Evolutionary conservation across 2,113 vertebrate species (phyloP).

Genomic region (Bombycilla garrulus): DNA sequence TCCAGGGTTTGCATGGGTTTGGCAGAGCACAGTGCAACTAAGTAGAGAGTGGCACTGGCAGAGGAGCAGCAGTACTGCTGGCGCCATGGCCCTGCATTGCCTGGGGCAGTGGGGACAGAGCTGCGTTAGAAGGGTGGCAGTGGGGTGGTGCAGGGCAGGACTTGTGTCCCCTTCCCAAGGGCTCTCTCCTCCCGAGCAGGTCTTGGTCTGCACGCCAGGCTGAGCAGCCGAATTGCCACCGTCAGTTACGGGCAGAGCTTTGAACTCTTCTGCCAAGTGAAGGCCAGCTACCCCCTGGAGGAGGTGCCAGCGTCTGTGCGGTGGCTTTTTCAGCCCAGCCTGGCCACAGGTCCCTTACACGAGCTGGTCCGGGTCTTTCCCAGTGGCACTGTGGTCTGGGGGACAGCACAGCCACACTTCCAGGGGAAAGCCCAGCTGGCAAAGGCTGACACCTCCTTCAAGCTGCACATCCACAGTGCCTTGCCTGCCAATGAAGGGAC

Average conservation of each 20-base stretch:
- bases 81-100: background rate
- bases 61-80: background rate
- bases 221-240: conserved; percentile 48
- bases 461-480: conserved; percentile 64
- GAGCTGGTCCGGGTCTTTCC: conserved; percentile 67
- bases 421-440: conserved; percentile 54
- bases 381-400: conserved; percentile 74
- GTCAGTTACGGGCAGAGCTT: background rate
- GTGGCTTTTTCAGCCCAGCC: conserved; percentile 74
- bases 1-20: fast-evolving
- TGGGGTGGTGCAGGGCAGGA: background rate
- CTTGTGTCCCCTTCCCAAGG: background rate
- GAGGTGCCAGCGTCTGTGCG: conserved; percentile 38
- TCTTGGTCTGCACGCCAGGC: background rate
- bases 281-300: background rate
- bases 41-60: fast-evolving
- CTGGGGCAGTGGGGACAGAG: fast-evolving
- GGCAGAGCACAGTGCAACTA: fast-evolving
- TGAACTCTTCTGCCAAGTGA: conserved; percentile 50
- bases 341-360: background rate
- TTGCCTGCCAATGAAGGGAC: conserved; percentile 57
- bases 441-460: background rate
- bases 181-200: conserved; percentile 20
- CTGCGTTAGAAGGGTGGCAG: fast-evolving
- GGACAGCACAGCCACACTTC: conserved; percentile 45